Conservation (phyloP, 2,113 vertebrate genomes). For the Oryzias celebensis region DNA sequence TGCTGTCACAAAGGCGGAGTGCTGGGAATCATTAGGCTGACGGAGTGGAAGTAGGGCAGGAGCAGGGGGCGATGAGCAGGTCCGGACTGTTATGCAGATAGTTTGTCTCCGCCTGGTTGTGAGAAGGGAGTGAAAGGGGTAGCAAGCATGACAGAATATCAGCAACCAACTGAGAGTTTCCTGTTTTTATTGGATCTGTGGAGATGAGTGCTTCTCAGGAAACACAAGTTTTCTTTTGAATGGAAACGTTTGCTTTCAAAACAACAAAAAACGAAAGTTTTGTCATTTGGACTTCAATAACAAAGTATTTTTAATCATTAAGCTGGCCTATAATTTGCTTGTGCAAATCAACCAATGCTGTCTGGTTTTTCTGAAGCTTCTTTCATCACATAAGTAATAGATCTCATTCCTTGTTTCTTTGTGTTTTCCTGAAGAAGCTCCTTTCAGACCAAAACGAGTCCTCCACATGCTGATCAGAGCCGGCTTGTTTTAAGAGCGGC, state of each 20-base stretch:
- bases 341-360: too few relatives aligned
- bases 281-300: too few relatives aligned
- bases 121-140: conserved; percentile 11
- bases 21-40: conserved; percentile 68
- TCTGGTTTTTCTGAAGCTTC: too few relatives aligned
- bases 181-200: conserved; percentile 52
- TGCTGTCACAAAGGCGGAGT: conserved; percentile 51
- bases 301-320: too few relatives aligned
- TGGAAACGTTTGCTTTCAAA: too few relatives aligned
- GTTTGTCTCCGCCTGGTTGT: conserved; percentile 25
- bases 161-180: conserved; percentile 35
- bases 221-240: too few relatives aligned
- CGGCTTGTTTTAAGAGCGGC: conserved; percentile 28
- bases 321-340: too few relatives aligned
- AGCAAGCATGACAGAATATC: conserved; percentile 53
- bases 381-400: too few relatives aligned
- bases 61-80: conserved; percentile 51
- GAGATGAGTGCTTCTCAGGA: conserved; percentile 12
- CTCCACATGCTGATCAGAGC: conserved; percentile 40
- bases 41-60: conserved; percentile 71
- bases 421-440: conserved; percentile 13
- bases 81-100: conserved; percentile 71
- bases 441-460: conserved; percentile 32
- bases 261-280: too few relatives aligned
- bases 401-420: neutral